Conservation (phyloP, 2,797 vertebrate genomes). For the Nothura maculosa region DNA sequence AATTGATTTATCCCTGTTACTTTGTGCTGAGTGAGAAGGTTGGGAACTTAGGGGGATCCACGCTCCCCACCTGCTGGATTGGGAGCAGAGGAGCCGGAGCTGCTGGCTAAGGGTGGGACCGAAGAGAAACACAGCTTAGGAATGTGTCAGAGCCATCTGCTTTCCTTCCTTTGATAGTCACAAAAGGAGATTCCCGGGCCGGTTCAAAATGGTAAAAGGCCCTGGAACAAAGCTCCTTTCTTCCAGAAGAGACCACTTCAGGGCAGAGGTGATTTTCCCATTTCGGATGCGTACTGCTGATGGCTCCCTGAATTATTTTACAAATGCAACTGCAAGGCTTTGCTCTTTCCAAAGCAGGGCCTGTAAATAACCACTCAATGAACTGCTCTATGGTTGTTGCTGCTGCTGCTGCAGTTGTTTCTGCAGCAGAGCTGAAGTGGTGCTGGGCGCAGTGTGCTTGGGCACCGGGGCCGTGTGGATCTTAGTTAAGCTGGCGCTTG, state of each 20-base stretch:
- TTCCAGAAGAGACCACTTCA: neutral
- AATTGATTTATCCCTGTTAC: neutral
- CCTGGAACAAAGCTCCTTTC: accelerated
- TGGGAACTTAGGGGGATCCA: neutral
- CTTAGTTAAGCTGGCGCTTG: neutral
- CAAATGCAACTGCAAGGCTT: constrained; percentile 43
- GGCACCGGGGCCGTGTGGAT: too few relatives aligned
- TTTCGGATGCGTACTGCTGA: neutral
- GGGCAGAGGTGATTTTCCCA: neutral
- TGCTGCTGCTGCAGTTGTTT: neutral
- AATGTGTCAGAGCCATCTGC: neutral
- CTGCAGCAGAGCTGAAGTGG: constrained; percentile 57
- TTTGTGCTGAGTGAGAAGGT: neutral
- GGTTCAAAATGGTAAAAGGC: neutral
- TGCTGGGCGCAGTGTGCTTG: too few relatives aligned
- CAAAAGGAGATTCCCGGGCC: neutral
- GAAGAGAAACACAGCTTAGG: neutral
- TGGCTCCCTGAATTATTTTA: constrained; percentile 52
- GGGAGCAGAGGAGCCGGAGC: accelerated
- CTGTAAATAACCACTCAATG: constrained; percentile 50
- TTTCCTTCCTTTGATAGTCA: constrained; percentile 9
- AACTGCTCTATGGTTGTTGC: neutral
- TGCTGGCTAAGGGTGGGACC: neutral
- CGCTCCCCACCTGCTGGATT: neutral
- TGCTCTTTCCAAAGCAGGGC: constrained; percentile 40